Base-by-base conservation (phyloP, 2,797 vertebrate genomes). In the Pseudochaenichthys georgianus region DNA sequence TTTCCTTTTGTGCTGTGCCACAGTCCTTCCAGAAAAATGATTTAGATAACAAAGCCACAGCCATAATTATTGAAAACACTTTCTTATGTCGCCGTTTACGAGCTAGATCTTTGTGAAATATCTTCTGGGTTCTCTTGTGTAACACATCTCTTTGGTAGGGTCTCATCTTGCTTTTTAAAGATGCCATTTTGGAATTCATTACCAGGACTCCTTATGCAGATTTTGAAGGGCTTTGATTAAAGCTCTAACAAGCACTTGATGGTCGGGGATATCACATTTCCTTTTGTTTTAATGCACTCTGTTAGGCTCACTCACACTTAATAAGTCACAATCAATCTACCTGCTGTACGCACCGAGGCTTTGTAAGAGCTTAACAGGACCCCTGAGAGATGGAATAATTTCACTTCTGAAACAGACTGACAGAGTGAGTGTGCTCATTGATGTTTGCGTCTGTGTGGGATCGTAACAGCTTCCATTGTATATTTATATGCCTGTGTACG, bases 271-370 rank as follows among this genome's bases (percentile, higher is more conserved):
- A 93, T 94, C 92, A 92, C 90, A 94, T 94, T 92, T 95, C 92
- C 91, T 93, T 94, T 95, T 93, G 92, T 95, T 92, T 94, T 94
- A 94, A 94, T 93, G 92, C 92, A 90, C 90, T 93, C 91, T 93
- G 87, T 93, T 94, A 93, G 88, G 85, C 93, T 94, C 93, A 91
- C 93, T 93, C 92, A 94, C 91, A 90, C 91, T 92, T 94, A 94
- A 94, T 95, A 93, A 92, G 91, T 94, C 91, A 90, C 90, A 94
- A 93, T 94, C 90, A 94, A 94, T 94, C 93, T 92, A 92, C 90
- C 92, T 93, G 91, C 91, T 90, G 89, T 90, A 91, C 87, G 91
- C 89, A 87, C 77, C 65, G 81, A 91, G 90, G 90, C 90, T 92
- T 92, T 92, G 86, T 90, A 92, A 90, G 91, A 92, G 92, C 93